These are phyloP conservation scores for Sarcophilus harrisii DNA, from an alignment of 2,797 vertebrate genomes.

Conservation along the genomic window DNA sequence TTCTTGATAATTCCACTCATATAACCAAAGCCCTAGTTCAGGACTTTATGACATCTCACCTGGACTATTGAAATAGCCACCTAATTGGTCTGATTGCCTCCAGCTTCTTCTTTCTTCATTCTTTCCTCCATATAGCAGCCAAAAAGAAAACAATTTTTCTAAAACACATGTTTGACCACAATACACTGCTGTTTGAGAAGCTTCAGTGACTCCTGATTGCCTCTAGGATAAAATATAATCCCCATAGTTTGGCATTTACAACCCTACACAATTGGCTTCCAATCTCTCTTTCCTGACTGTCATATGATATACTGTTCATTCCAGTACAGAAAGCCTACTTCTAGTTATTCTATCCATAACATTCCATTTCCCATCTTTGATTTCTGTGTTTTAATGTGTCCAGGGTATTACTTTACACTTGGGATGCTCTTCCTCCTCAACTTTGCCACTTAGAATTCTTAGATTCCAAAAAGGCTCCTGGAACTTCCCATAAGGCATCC, in stretches of 20 bases:
- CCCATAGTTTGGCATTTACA: background rate
- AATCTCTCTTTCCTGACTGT: background rate
- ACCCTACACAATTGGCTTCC: background rate
- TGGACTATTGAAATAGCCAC: background rate
- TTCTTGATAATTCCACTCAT: background rate
- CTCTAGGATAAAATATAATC: background rate
- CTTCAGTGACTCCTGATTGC: background rate
- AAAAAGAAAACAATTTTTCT: background rate
- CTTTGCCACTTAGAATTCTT: background rate
- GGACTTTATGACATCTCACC: background rate
- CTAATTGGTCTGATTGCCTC: background rate
- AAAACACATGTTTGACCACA: background rate
- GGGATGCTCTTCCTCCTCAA: background rate
- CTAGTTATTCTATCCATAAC: background rate
- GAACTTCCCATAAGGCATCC: background rate
- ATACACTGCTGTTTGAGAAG: background rate
- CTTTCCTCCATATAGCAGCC: background rate
- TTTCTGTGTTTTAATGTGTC: background rate
- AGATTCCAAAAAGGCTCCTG: background rate
- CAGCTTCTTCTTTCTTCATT: background rate
- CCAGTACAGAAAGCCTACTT: background rate
- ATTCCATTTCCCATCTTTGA: background rate
- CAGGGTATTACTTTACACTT: background rate
- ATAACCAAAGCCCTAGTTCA: background rate
- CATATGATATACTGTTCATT: background rate